Conservation (phyloP, 1,140 invertebrate species). For the Macrobrachium nipponense region DNA sequence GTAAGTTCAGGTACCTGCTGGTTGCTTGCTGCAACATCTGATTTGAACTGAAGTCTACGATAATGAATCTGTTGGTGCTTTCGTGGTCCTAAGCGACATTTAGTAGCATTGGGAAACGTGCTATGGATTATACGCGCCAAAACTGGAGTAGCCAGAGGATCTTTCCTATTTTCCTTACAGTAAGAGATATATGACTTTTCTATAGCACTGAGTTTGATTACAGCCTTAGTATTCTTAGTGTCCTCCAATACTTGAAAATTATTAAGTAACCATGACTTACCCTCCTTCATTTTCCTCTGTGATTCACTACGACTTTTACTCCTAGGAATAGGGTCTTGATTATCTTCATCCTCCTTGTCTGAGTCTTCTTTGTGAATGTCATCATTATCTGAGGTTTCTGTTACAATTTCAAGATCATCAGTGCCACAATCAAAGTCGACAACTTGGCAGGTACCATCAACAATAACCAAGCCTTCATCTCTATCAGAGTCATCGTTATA, state of each 20-base stretch:
- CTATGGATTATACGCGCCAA: constrained; percentile 28
- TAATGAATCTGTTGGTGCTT: constrained; percentile 31
- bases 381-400: not conserved
- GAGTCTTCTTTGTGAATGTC: not conserved
- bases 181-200: constrained; percentile 11
- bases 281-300: constrained; percentile 35
- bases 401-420: not conserved
- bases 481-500: no score
- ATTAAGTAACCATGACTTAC: constrained; percentile 4
- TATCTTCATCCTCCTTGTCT: not conserved
- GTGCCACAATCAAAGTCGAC: no score
- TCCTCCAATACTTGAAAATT: not conserved
- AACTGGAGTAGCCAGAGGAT: constrained; percentile 23
- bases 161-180: constrained; percentile 14
- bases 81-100: constrained; percentile 32
- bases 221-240: not conserved
- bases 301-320: not conserved
- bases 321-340: no score
- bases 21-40: not conserved
- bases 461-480: no score
- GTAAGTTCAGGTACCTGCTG: not conserved
- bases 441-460: no score
- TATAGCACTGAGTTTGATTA: constrained; percentile 6
- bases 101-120: not conserved
- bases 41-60: constrained; percentile 14